Percentiles rank a stretch among this genome's conserved stretches.
phyloP scores from a whole-genome alignment of 1,140 invertebrate genomes.

The Panulirus ornatus region DNA sequence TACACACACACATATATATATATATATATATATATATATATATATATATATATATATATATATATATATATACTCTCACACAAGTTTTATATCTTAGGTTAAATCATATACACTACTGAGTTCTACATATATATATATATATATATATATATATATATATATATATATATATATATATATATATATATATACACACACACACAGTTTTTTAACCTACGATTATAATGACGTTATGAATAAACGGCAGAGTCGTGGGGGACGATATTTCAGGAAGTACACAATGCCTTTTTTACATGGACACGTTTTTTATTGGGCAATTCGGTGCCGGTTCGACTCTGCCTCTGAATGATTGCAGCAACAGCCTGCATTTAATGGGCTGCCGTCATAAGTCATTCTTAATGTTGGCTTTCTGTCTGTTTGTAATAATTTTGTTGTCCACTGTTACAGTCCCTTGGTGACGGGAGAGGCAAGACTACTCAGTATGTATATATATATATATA shows the following conservation, averaged over 20 bases:
- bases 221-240: not conserved
- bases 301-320: conserved; percentile 57
- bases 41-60: too few species aligned
- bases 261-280: not conserved
- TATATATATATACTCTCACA: too few species aligned
- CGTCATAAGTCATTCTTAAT: conserved; percentile 60
- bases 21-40: too few species aligned
- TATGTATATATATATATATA: not conserved
- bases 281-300: not conserved
- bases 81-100: too few species aligned
- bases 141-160: not conserved
- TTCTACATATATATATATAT: not conserved
- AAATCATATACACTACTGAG: too few species aligned
- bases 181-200: conserved; percentile 3
- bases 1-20: too few species aligned
- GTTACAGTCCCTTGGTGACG: not conserved
- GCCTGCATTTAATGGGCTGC: conserved; percentile 51
- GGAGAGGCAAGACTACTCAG: too few species aligned
- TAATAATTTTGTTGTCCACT: conserved; percentile 49
- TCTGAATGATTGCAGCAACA: conserved; percentile 57
- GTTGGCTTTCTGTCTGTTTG: conserved; percentile 43
- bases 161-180: conserved; percentile 15
- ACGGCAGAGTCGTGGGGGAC: not conserved
- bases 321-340: conserved; percentile 39
- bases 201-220: not conserved